These are phyloP conservation scores for Phenganax stokvisi DNA, from an alignment of 92 coral and sea anemone genomes.

Conservation along the genomic window DNA sequence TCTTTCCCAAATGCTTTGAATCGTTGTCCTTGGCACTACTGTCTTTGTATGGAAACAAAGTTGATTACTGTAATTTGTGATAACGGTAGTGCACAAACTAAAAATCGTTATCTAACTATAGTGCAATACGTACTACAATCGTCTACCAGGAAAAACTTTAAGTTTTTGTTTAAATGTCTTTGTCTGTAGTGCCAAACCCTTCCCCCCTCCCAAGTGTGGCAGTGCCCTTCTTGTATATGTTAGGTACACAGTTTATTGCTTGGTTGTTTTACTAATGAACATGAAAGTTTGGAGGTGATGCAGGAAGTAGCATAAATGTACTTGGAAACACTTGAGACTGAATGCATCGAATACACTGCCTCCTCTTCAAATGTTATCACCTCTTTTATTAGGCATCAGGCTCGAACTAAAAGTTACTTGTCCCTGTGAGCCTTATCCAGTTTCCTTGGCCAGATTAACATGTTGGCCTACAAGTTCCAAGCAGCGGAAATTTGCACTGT, in stretches of 20 bases:
- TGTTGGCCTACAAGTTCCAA: slow-evolving; percentile 31
- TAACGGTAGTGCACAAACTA: background rate
- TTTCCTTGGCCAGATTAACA: slow-evolving; percentile 13
- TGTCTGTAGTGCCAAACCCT: no score
- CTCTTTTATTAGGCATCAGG: background rate
- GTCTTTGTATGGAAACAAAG: background rate
- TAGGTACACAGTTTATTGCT: no score
- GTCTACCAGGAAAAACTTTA: no score
- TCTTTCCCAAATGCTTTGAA: background rate
- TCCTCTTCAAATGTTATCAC: no score
- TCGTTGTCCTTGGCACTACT: background rate
- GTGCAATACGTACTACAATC: no score
- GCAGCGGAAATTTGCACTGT: slow-evolving; percentile 8
- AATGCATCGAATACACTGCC: no score
- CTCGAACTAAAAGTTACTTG: background rate
- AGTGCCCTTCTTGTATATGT: no score
- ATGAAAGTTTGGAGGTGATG: background rate
- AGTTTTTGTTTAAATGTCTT: no score
- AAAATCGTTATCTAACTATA: background rate
- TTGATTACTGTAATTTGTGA: slow-evolving; percentile 8
- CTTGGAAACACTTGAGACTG: no score
- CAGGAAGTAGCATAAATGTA: background rate
- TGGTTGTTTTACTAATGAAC: background rate
- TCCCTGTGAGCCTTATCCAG: slow-evolving; percentile 6
- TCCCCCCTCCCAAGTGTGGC: no score